A percentile compares a stretch with the other conserved stretches of the same genome.
Conservation (phyloP, 92 coral and sea anemone species). For the Porites divaricata region DNA sequence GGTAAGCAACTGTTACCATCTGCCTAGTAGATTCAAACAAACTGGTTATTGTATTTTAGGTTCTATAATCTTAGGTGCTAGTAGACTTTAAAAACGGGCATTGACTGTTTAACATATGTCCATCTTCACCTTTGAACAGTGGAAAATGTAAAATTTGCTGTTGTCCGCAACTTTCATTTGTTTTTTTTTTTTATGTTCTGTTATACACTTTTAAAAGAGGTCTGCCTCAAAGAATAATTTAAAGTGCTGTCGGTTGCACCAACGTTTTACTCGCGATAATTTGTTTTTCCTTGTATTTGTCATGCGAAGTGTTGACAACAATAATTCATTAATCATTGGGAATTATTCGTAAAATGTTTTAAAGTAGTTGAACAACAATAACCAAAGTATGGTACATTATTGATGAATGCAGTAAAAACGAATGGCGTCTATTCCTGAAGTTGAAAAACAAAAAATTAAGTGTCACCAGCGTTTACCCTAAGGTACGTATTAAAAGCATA, state of each 20-base stretch:
- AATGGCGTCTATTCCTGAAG: background rate
- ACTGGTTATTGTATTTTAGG: no score
- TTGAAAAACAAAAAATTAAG: background rate
- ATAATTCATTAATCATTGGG: background rate
- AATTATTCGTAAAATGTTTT: background rate
- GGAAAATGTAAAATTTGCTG: background rate
- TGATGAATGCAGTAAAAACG: background rate
- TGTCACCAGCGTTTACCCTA: background rate
- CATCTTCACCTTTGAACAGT: background rate
- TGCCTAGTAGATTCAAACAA: no score
- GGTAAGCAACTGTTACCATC: no score
- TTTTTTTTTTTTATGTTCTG: background rate
- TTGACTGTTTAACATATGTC: no score
- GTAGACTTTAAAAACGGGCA: background rate
- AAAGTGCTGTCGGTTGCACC: no score
- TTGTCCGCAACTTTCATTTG: background rate
- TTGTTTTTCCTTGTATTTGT: slow-evolving; percentile 4
- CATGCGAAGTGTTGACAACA: slow-evolving; percentile 8
- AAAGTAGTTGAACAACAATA: background rate
- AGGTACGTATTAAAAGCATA: background rate
- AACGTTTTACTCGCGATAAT: background rate
- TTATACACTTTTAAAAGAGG: no score
- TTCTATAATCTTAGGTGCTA: background rate
- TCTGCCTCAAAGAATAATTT: no score
- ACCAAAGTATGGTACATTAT: background rate